Percentiles rank a stretch among this genome's conserved stretches.
Conservation (phyloP, 2,888 invertebrate genomes). For the Spicauda simplicius region DNA sequence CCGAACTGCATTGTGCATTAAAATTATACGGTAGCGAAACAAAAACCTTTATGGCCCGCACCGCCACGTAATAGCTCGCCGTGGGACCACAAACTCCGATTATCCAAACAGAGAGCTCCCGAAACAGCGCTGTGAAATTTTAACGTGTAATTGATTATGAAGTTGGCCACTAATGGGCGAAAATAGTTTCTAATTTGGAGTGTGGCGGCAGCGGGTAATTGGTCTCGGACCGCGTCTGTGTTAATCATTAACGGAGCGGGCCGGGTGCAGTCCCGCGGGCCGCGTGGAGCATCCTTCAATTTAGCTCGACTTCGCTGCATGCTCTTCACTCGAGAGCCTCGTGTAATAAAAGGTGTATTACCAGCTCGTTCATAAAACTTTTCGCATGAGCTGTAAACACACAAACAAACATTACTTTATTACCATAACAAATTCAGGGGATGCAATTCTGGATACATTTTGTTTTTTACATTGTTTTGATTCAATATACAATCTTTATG, state of each 20-base stretch:
- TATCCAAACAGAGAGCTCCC: conserved; percentile 78
- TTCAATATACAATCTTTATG: no score
- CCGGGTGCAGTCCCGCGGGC: conserved; percentile 56
- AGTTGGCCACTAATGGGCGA: conserved; percentile 82
- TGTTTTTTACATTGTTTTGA: no score
- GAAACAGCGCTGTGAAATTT: conserved; percentile 80
- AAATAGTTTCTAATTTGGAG: conserved; percentile 84
- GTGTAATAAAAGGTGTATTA: conserved; percentile 32
- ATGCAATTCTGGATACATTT: no score
- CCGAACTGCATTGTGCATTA: conserved; percentile 73
- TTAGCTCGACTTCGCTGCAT: conserved; percentile 45
- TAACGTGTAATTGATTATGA: conserved; percentile 84
- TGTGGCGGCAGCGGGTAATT: conserved; percentile 74
- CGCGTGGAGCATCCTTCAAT: conserved; percentile 59
- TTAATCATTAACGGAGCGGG: conserved; percentile 74
- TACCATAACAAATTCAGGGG: no score
- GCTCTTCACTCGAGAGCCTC: conserved; percentile 30
- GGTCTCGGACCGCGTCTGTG: conserved; percentile 73
- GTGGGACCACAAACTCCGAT: conserved; percentile 84
- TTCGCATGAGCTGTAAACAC: conserved; percentile 4
- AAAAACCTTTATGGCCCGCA: conserved; percentile 77
- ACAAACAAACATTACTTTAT: no score
- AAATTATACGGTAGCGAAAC: conserved; percentile 69
- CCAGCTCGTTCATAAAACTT: conserved; percentile 23
- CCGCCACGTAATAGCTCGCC: conserved; percentile 75